Base-by-base conservation (phyloP, 2,113 vertebrate species). In the Puntigrus tetrazona region DNA sequence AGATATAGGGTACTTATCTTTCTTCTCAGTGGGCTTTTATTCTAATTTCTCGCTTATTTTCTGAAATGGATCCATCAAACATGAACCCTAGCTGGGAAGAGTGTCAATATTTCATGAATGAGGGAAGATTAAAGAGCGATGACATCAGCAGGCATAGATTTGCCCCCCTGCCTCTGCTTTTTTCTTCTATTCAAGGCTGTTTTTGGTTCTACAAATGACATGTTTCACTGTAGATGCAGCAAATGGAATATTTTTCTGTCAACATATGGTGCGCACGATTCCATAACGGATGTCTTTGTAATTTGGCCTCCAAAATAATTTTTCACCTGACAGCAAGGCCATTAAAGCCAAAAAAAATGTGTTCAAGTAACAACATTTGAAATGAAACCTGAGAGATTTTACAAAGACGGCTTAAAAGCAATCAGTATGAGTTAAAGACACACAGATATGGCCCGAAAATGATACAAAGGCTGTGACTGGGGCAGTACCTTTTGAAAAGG, bases 61-160 rank as follows among this genome's bases (percentile, higher is more conserved):
- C 83, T 73, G 45, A 87, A 73, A 85, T 78, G 13, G 18, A 69
- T 69, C 81, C 63, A 84, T 85, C 25, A 75, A 79, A 87, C 77
- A 87, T 82, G 55, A 82, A 78, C 47, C 20, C 59, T 43, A 45
- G 22, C 67, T 75, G 27, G 47, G 77, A 55, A 29, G 59, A 65
- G 25, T 70, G 69, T 86, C 75, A 86, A 86, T 86, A 88, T 81
- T 86, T 88, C 72, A 86, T 88, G 81, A 88, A 86, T 82, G 47
- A 73, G 76, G 50, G 78, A 83, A 77, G 81, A 88, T 85, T 72
- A 79, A 85, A 86, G 81, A 27, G 59, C 14, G 67, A 63, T 80
- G 81, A 76, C 76, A 34, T 50, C 81, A 76, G 14, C 57, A 75
- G 16, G 20, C 29, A 67, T 31, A 50, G 38, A 57, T 50, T 61